These are phyloP conservation scores for Caenorhabditis angaria DNA, from an alignment of 2,888 invertebrate species.

Conservation along the genomic window DNA sequence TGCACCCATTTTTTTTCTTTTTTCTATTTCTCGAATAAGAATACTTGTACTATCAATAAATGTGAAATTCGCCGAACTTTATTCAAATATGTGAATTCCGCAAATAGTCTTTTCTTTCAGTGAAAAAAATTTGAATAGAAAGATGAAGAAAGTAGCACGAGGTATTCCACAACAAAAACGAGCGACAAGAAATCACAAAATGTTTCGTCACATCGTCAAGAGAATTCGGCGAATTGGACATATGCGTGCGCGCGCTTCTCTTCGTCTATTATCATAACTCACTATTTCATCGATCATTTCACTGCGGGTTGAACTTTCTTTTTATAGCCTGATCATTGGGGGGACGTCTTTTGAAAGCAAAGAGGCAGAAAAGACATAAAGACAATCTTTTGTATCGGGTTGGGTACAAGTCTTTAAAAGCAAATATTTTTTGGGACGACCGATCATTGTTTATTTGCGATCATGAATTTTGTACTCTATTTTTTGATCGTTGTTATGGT, in stretches of 20 bases:
- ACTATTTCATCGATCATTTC: conserved; percentile 11
- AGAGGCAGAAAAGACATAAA: background rate
- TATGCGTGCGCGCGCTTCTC: conserved; percentile 20
- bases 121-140: conserved; percentile 7
- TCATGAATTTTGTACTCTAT: conserved; percentile 32
- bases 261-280: conserved; percentile 27
- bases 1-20: background rate
- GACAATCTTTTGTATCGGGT: background rate
- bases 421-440: background rate
- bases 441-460: background rate
- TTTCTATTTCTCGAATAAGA: background rate
- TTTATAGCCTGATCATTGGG: background rate
- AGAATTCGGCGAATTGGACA: background rate
- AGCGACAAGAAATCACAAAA: background rate
- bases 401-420: background rate
- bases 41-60: conserved; percentile 1
- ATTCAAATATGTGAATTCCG: background rate
- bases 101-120: background rate
- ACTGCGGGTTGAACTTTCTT: background rate
- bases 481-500: conserved; percentile 29
- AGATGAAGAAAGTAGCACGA: background rate
- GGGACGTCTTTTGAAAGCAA: background rate
- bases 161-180: too few relatives aligned
- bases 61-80: conserved; percentile 5
- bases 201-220: background rate